These are phyloP conservation scores for Oligia latruncula DNA, from an alignment of 2,888 invertebrate genomes.

Conservation along the genomic window DNA sequence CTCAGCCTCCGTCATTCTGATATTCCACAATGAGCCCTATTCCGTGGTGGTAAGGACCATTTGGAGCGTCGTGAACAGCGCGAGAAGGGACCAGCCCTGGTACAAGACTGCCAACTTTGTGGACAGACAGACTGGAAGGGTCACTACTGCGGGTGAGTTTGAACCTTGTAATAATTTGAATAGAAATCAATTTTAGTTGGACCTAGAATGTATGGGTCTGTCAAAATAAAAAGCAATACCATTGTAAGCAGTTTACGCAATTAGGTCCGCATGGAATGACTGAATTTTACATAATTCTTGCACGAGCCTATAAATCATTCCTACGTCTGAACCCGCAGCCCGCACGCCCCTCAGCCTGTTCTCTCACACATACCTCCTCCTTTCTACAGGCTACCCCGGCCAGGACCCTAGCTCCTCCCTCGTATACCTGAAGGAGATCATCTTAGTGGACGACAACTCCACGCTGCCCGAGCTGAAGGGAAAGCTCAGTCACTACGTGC, in stretches of 20 bases:
- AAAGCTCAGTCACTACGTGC: slow-evolving; percentile 94
- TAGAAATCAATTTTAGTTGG: background rate
- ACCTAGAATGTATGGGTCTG: no score
- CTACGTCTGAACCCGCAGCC: no score
- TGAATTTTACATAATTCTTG: background rate
- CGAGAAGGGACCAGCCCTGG: slow-evolving; percentile 86
- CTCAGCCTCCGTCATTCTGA: slow-evolving; percentile 94
- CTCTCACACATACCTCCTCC: background rate
- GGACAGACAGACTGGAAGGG: slow-evolving; percentile 74
- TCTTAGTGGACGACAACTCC: slow-evolving; percentile 98
- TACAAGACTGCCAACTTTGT: slow-evolving; percentile 78
- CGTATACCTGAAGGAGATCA: slow-evolving; percentile 95
- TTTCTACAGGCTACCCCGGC: slow-evolving; percentile 80
- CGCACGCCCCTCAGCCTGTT: background rate
- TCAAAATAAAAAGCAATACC: no score
- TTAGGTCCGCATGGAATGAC: background rate
- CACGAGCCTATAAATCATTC: no score
- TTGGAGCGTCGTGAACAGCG: slow-evolving; percentile 96
- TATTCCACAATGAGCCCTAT: slow-evolving; percentile 97
- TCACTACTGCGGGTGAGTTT: slow-evolving; percentile 77
- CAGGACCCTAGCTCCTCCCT: slow-evolving; percentile 83
- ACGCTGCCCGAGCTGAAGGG: slow-evolving; percentile 93
- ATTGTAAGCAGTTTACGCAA: background rate
- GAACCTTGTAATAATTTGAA: background rate
- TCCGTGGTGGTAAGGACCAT: slow-evolving; percentile 95